A percentile compares a stretch with the other conserved stretches of the same genome.
Evolutionary conservation across 1,140 invertebrate species (phyloP).

Genomic region (Heliconius eleuchia): DNA sequence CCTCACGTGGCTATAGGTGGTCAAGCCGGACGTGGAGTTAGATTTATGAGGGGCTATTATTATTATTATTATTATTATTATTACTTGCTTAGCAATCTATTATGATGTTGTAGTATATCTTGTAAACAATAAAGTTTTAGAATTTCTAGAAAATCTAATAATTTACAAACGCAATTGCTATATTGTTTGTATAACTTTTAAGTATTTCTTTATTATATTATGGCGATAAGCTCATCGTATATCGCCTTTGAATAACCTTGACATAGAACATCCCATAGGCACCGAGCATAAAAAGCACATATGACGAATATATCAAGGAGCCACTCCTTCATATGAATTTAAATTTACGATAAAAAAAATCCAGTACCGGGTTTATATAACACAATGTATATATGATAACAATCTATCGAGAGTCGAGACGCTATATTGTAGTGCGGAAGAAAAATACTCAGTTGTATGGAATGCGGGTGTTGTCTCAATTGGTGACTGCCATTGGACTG

Average conservation of each 20-base stretch:
- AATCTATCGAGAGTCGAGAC: slow-evolving; percentile 32
- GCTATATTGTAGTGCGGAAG: slow-evolving; percentile 38
- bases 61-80: no score
- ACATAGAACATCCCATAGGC: background rate
- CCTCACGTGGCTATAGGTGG: no score
- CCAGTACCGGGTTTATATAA: slow-evolving; percentile 8
- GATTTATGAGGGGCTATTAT: no score
- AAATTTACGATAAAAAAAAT: slow-evolving; percentile 16
- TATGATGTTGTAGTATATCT: background rate
- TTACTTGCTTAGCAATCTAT: background rate
- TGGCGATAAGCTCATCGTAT: background rate
- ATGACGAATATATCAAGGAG: background rate
- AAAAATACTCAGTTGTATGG: slow-evolving; percentile 37
- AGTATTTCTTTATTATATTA: no score
- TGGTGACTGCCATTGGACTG: slow-evolving; percentile 47
- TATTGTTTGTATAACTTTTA: no score
- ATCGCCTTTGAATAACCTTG: background rate
- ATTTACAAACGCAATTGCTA: no score
- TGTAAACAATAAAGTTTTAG: background rate
- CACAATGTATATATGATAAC: slow-evolving; percentile 23
- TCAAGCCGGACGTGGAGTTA: no score
- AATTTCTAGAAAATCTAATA: no score
- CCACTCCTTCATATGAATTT: background rate
- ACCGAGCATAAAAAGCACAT: background rate
- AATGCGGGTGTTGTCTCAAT: slow-evolving; percentile 48